Conservation (phyloP, 2,113 vertebrate genomes). For the Amia ocellicauda region DNA sequence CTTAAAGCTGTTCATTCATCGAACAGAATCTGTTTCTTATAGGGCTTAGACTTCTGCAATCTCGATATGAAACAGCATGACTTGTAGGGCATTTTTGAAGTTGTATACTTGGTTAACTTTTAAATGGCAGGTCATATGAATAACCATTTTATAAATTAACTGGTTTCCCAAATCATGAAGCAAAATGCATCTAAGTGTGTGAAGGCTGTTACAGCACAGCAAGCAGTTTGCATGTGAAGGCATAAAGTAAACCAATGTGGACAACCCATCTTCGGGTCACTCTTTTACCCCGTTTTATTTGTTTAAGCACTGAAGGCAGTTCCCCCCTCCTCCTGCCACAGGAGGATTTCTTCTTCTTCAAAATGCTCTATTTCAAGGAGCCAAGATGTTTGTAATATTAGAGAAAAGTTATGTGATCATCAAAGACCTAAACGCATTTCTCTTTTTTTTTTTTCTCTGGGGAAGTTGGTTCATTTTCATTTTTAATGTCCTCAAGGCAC, state of each 20-base stretch:
- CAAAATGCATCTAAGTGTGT: neutral
- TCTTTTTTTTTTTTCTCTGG: neutral
- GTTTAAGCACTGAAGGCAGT: too few relatives aligned
- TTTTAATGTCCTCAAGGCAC: neutral
- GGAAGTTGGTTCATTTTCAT: neutral
- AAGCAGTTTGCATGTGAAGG: too few relatives aligned
- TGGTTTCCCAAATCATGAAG: neutral
- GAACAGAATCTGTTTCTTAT: conserved; percentile 52
- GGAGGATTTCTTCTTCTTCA: neutral
- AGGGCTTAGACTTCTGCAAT: conserved; percentile 48
- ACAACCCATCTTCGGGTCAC: too few relatives aligned
- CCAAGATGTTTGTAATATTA: conserved; percentile 2
- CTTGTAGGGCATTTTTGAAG: conserved; percentile 31
- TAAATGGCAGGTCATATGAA: conserved; percentile 27
- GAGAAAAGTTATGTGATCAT: neutral
- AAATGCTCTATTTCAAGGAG: too few relatives aligned
- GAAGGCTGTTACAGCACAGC: neutral
- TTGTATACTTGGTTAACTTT: conserved; percentile 15
- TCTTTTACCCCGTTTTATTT: too few relatives aligned
- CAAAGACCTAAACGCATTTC: conserved; percentile 18
- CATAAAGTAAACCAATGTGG: too few relatives aligned
- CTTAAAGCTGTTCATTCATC: conserved; percentile 55
- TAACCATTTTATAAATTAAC: neutral
- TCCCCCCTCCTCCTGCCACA: too few relatives aligned
- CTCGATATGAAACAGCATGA: conserved; percentile 23